Base-by-base conservation (phyloP, 1,140 invertebrate species). In the Tyrophagus putrescentiae region DNA sequence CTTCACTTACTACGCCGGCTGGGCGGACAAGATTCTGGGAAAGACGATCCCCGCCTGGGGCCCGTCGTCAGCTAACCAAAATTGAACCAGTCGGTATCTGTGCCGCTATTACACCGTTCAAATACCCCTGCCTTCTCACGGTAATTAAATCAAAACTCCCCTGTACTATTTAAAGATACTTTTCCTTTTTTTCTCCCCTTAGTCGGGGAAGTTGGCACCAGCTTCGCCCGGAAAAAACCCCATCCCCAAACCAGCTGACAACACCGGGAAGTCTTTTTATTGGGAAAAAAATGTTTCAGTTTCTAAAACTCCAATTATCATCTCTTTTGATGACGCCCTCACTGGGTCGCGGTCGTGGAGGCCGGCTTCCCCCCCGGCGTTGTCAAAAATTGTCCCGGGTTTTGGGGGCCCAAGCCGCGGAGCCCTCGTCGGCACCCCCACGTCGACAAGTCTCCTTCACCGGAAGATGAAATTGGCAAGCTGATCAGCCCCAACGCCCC, bases 321-420 rank as follows among this genome's bases (percentile, higher is more conserved):
- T 34, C 11, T 18, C 27, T 34, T 31, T 72, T 97, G 0, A 86
- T 83, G 1, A 87, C 90, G 0, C 72, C 95, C 0, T 81, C 84
- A 64, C 69, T 90, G 23, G 91, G 82, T 11, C 76, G 82, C 1
- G 0, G 70, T 78, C 18, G 84, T 82, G 69, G 89, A 96, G 71
- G 79, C 87, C 45, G 90, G 90, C n/a, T 87, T 92, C 69, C 90
- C 90, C 0, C 71, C 79, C 7, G 89, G 90, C 52, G 89, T 93
- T 0, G 73, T 93, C 2, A 93, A 91, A 70, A 76, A 63, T 93
- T 21, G 72, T 93, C 3, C 79, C 83, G 25, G 90, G 89, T 0
- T 87, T 80, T 70, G 86, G 86, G 1, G 81, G 81, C 3, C 84
- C 83, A 1, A 84, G 86, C 23, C 89, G 90, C 33, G 81, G 79